A percentile compares a stretch with the other conserved stretches of the same genome.
Conservation (phyloP, 2,797 vertebrate species). For the Sebastes hubbsi region DNA sequence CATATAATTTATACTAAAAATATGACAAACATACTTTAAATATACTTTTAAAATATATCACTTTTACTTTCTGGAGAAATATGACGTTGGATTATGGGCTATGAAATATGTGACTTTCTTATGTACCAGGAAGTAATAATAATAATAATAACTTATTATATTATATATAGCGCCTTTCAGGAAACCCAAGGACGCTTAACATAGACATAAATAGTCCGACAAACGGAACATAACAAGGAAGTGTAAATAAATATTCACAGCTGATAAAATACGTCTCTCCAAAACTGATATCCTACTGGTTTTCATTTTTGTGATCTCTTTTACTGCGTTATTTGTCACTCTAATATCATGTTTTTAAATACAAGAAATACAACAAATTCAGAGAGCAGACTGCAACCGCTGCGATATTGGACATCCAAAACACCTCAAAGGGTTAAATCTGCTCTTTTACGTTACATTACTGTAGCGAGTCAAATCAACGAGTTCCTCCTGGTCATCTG, state of each 20-base stretch:
- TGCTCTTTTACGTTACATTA: not conserved
- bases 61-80: too few species aligned
- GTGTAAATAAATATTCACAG: not conserved
- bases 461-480: not conserved
- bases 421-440: not conserved
- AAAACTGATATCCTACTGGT: not conserved
- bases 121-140: too few species aligned
- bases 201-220: too few species aligned
- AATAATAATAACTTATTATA: too few species aligned
- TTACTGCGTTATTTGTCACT: not conserved
- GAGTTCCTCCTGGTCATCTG: not conserved
- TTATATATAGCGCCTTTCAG: too few species aligned
- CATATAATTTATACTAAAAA: too few species aligned
- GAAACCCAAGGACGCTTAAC: too few species aligned
- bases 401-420: not conserved
- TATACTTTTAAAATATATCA: too few species aligned
- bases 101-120: too few species aligned
- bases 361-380: not conserved
- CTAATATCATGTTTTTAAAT: not conserved
- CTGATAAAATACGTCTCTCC: not conserved
- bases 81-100: too few species aligned
- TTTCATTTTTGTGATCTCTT: not conserved
- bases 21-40: too few species aligned
- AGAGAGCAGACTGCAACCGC: not conserved
- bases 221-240: too few species aligned